Evolutionary conservation across 2,797 vertebrate species (phyloP).

Genomic region (Petrocephalus sullivani): DNA sequence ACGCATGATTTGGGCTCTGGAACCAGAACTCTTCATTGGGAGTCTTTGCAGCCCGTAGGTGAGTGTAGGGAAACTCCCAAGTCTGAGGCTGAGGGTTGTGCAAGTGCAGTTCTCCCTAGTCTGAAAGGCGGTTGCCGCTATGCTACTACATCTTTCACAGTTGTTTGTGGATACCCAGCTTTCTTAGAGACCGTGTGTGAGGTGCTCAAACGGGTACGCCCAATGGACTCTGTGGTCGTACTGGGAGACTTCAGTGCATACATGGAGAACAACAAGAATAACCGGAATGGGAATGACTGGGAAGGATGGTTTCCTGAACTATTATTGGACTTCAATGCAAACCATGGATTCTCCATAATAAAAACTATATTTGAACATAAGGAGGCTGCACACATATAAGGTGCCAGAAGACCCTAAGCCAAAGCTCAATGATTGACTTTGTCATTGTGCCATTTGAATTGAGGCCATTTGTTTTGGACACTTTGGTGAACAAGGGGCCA

Average conservation of each 20-base stretch:
- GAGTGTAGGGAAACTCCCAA: background rate
- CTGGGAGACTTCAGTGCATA: background rate
- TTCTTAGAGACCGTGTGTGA: background rate
- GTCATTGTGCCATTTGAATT: background rate
- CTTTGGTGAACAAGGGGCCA: background rate
- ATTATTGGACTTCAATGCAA: background rate
- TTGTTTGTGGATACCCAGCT: background rate
- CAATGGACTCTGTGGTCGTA: background rate
- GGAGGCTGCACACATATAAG: background rate
- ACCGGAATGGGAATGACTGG: background rate
- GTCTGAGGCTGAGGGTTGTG: background rate
- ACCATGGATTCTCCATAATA: background rate
- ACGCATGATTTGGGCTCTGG: background rate
- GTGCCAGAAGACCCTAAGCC: too few species aligned
- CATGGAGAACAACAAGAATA: background rate
- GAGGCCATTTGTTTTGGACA: background rate
- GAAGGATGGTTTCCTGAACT: background rate
- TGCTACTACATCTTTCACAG: background rate
- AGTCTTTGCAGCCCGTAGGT: background rate
- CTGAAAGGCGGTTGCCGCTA: background rate
- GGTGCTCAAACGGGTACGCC: background rate
- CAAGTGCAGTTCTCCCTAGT: background rate
- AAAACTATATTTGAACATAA: background rate
- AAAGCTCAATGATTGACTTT: background rate
- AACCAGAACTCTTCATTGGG: background rate